Evolutionary conservation across 2,113 vertebrate genomes (phyloP), one percentile per base, ranked within the genome.

Genomic region (Pachypanchax playfairii): DNA sequence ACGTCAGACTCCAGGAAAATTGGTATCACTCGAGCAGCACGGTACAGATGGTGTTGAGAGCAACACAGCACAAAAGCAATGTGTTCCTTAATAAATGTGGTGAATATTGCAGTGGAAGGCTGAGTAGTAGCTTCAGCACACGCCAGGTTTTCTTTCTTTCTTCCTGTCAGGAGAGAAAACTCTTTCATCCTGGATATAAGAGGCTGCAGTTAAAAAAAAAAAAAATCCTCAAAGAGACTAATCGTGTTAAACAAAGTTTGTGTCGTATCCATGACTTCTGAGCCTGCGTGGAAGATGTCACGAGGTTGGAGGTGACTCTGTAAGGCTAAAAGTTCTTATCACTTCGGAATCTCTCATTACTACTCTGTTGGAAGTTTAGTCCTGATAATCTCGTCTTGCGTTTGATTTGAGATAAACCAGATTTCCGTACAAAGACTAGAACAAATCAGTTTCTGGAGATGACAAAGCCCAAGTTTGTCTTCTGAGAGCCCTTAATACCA

Each of bases 201-300:
- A 85, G 65, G 73, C 75, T 73, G 69, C 71, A 39, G 69, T 81
- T n/a, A n/a, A n/a, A n/a, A n/a, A n/a, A n/a, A n/a, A n/a, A n/a
- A 73, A 88, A 46, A 90, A 87, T 84, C 87, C 80, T 89, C 87
- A 88, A 88, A 85, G 83, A 88, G 79, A 80, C 74, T 72, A 88
- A 88, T 84, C 76, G 76, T 46, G 73, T 87, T 90, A 85, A 87
- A 85, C 75, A 58, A 79, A 80, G 77, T 74, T 86, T 83, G 75
- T 73, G 82, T 82, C 70, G 57, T 68, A 75, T 84, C 79, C 75
- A 54, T 84, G 83, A 83, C 80, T 80, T 80, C 22, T 67, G 68
- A 59, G 56, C 53, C 46, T 46, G 67, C 46, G 63, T 48, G 66
- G 28, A 65, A 62, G 29, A 41, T 46, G 26, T 28, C 36, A 56